Conservation (phyloP, 2,888 invertebrate species). For the Acanthoscelides obtectus region DNA sequence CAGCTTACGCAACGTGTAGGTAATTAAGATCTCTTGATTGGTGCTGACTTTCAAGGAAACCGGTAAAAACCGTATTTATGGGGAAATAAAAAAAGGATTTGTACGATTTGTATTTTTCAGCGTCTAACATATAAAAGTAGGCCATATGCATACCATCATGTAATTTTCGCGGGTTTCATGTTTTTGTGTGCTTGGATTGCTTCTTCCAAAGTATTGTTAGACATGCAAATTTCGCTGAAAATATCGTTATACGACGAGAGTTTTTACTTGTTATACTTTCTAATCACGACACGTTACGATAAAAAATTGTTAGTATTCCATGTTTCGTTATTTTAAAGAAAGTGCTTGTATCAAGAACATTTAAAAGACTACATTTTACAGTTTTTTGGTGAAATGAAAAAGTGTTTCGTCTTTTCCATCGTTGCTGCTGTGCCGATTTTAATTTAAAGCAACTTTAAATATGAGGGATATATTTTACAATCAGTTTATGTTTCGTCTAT, state of each 20-base stretch:
- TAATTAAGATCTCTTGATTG: too few relatives aligned
- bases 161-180: not conserved
- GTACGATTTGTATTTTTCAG: not conserved
- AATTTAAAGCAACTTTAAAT: too few relatives aligned
- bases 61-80: not conserved
- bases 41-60: not conserved
- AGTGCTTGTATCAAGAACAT: too few relatives aligned
- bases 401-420: too few relatives aligned
- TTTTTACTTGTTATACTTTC: not conserved
- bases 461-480: too few relatives aligned
- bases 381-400: too few relatives aligned
- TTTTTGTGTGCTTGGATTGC: not conserved
- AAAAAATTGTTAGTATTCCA: not conserved
- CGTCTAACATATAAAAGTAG: not conserved
- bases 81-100: not conserved
- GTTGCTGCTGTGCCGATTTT: too few relatives aligned
- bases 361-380: too few relatives aligned
- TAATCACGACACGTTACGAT: not conserved
- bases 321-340: not conserved
- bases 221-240: not conserved
- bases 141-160: not conserved
- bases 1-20: not conserved
- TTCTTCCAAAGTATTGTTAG: not conserved
- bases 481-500: too few relatives aligned
- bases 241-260: not conserved